phyloP scores from a whole-genome alignment of 2,113 vertebrate species.

The Raja brachyura region DNA sequence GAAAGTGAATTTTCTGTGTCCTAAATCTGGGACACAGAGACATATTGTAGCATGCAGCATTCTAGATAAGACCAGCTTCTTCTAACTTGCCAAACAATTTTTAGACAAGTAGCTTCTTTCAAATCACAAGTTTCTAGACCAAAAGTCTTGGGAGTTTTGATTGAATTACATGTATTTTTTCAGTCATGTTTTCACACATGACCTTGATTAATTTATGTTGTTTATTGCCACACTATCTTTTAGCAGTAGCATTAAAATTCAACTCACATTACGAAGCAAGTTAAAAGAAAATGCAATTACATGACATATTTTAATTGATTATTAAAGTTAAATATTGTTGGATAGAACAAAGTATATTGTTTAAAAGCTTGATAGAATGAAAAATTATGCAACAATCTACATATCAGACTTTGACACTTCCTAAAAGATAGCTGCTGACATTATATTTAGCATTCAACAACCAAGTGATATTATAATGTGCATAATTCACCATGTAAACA shows the following conservation, averaged over 20 bases:
- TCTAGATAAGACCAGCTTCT: background rate
- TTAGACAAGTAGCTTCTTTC: background rate
- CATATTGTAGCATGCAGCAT: background rate
- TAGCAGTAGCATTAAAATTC: too few species aligned
- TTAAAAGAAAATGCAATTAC: too few species aligned
- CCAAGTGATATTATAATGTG: background rate
- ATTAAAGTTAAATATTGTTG: too few species aligned
- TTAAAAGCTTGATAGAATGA: too few species aligned
- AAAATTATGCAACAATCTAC: background rate
- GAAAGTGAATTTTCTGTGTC: background rate
- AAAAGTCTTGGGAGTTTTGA: background rate
- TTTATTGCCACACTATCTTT: too few species aligned
- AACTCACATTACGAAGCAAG: too few species aligned
- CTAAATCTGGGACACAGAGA: background rate
- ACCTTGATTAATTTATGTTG: background rate
- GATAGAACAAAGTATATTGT: too few species aligned
- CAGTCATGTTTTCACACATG: background rate
- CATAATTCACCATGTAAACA: background rate
- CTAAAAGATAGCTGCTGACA: background rate
- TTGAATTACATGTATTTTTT: background rate
- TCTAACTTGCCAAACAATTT: background rate
- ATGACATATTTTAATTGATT: too few species aligned
- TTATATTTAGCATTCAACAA: slow-evolving; percentile 1
- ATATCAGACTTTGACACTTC: background rate
- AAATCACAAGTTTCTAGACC: background rate